These are phyloP conservation scores for Pelochelys cantorii DNA, from an alignment of 2,797 vertebrate species.

Conservation along the genomic window DNA sequence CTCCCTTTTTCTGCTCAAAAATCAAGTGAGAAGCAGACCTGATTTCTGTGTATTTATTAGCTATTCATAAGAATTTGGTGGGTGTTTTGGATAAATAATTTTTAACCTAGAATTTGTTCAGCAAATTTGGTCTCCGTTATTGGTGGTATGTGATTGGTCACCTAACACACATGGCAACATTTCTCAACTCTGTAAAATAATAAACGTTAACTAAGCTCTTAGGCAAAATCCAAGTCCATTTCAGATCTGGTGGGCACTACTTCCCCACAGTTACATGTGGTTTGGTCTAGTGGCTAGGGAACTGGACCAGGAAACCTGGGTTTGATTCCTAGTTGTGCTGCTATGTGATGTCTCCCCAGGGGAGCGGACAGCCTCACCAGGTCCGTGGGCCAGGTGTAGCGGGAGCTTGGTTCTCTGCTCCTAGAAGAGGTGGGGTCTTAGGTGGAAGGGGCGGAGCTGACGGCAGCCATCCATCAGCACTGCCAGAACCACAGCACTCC, in stretches of 20 bases:
- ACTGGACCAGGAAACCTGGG: not conserved
- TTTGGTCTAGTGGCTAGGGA: not conserved
- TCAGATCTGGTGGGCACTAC: not conserved
- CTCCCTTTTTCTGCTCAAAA: not conserved
- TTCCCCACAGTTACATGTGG: not conserved
- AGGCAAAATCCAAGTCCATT: not conserved
- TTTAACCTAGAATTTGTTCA: conserved; percentile 4
- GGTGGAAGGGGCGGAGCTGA: too few relatives aligned
- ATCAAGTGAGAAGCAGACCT: not conserved
- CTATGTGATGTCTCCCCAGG: not conserved
- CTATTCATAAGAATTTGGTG: not conserved
- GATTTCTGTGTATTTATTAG: not conserved
- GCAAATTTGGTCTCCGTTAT: not conserved
- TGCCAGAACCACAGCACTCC: too few relatives aligned
- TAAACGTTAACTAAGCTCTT: not conserved
- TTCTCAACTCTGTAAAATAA: not conserved
- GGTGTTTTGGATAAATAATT: not conserved
- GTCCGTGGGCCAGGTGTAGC: too few relatives aligned
- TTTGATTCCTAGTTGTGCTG: not conserved
- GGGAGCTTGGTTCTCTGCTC: too few relatives aligned
- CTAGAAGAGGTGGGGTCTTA: too few relatives aligned
- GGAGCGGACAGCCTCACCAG: too few relatives aligned
- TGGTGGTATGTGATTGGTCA: not conserved
- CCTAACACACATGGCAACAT: not conserved
- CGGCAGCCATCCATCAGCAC: too few relatives aligned